Conservation (phyloP, 2,888 invertebrate species). For the Empis livida region DNA sequence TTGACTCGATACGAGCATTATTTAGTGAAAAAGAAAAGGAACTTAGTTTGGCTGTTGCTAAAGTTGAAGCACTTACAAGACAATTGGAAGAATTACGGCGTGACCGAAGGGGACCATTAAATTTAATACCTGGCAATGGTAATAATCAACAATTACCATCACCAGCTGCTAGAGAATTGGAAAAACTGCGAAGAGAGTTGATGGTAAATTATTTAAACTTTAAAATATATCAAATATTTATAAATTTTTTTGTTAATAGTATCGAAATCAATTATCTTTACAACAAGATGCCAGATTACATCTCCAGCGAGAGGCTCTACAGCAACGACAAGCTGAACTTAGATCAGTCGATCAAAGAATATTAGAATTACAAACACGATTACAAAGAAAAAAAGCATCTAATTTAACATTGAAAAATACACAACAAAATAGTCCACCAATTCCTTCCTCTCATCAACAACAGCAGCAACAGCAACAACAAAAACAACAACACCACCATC, state of each 20-base stretch:
- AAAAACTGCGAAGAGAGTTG: constrained; percentile 81
- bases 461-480: constrained; percentile 18
- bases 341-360: constrained; percentile 85
- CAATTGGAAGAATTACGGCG: constrained; percentile 85
- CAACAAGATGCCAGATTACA: constrained; percentile 85
- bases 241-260: constrained; percentile 47
- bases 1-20: constrained; percentile 88
- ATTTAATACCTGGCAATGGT: constrained; percentile 23
- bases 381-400: constrained; percentile 76
- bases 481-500: constrained; percentile 15
- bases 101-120: constrained; percentile 46
- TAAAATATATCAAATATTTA: not conserved
- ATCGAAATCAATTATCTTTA: constrained; percentile 90
- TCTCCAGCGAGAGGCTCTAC: constrained; percentile 77
- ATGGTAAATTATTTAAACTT: constrained; percentile 51
- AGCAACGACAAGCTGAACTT: constrained; percentile 83
- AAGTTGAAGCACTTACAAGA: constrained; percentile 89
- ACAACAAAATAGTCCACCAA: constrained; percentile 19
- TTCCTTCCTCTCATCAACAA: constrained; percentile 22
- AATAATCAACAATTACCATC: constrained; percentile 43
- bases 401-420: constrained; percentile 53
- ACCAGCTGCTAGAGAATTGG: constrained; percentile 75
- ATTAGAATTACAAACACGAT: constrained; percentile 80
- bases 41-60: constrained; percentile 89
- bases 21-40: constrained; percentile 98